Percentiles rank a stretch among this genome's conserved stretches.
These are phyloP conservation scores for Argopecten irradians DNA, from an alignment of 1,140 invertebrate genomes.

Conservation along the genomic window DNA sequence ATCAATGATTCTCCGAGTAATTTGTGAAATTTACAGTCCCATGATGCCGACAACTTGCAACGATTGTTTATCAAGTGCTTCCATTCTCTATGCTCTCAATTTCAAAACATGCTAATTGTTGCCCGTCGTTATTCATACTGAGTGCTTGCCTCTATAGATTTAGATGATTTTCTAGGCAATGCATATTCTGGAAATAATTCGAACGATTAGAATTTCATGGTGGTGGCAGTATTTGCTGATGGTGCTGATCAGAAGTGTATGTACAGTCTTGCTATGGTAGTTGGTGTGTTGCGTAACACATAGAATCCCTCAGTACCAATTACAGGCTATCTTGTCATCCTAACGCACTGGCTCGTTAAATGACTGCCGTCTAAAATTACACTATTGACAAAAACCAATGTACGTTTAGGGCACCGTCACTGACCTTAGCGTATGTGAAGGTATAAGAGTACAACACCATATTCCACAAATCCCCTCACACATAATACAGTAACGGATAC, in stretches of 20 bases:
- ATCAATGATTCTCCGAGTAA: constrained; percentile 13
- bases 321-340: not conserved
- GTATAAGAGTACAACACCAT: not conserved
- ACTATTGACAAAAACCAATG: not conserved
- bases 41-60: not conserved
- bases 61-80: not conserved
- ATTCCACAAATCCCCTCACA: not conserved
- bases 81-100: not conserved
- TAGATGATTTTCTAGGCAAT: not conserved
- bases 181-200: constrained; percentile 1
- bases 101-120: constrained; percentile 22
- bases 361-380: not conserved
- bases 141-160: not conserved
- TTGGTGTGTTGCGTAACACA: not conserved
- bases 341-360: not conserved
- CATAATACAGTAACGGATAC: not conserved
- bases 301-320: not conserved
- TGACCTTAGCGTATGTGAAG: not conserved
- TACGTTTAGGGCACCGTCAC: not conserved
- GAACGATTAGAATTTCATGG: constrained; percentile 9
- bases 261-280: not conserved
- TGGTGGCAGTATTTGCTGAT: not conserved
- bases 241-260: not conserved
- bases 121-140: not conserved
- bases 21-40: not conserved